Conservation (phyloP, 1,140 invertebrate species). For the Oedothorax gibbosus region DNA sequence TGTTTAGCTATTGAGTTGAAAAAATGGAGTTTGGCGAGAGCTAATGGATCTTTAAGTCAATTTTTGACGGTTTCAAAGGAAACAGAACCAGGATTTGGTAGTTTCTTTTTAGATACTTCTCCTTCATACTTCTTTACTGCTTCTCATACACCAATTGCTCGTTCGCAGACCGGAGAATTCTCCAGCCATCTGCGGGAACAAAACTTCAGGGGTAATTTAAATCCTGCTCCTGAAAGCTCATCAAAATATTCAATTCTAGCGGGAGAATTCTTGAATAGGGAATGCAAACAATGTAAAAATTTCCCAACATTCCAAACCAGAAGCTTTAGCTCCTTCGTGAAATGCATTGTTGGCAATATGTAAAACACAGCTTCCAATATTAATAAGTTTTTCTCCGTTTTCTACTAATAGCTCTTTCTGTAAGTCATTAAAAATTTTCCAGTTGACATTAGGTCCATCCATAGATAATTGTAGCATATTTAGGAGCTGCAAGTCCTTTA, state of each 20-base stretch:
- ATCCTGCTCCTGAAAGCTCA: not conserved
- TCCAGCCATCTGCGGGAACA: slow-evolving; percentile 10
- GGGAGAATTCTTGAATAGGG: slow-evolving; percentile 19
- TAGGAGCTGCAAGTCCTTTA: not conserved
- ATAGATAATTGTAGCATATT: slow-evolving; percentile 20
- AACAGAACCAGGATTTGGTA: not conserved
- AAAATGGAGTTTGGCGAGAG: not conserved
- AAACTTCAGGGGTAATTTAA: slow-evolving; percentile 14
- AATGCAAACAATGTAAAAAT: not conserved
- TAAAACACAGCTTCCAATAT: not conserved
- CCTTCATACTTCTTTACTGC: not conserved
- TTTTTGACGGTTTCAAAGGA: not conserved
- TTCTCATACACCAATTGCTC: slow-evolving; percentile 15
- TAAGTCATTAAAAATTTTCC: slow-evolving; percentile 14
- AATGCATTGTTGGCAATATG: slow-evolving; percentile 28
- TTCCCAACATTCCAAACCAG: slow-evolving; percentile 15
- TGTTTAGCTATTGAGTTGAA: not conserved
- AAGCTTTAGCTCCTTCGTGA: not conserved
- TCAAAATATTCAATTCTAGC: slow-evolving; percentile 5
- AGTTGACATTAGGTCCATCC: slow-evolving; percentile 23
- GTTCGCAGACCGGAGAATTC: not conserved
- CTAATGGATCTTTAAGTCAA: not conserved
- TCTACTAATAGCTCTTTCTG: slow-evolving; percentile 5
- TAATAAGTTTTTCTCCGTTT: not conserved
- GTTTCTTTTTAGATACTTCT: not conserved